A percentile compares a stretch with the other conserved stretches of the same genome.
These are phyloP conservation scores for Leptobrachium leishanense DNA, from an alignment of 2,113 vertebrate genomes.

Conservation along the genomic window DNA sequence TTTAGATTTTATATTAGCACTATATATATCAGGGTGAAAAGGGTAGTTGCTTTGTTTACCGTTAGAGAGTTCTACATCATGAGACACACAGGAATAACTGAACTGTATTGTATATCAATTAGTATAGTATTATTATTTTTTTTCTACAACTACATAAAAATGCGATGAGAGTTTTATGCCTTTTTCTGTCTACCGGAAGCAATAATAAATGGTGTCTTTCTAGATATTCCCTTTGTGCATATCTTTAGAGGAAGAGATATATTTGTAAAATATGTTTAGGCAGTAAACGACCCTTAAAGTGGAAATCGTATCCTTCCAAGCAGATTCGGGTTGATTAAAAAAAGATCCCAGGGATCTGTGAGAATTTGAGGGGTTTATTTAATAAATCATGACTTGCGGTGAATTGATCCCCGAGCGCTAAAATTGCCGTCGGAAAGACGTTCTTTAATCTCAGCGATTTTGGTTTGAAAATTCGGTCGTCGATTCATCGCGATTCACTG, in stretches of 20 bases:
- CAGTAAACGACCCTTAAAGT: constrained; percentile 70
- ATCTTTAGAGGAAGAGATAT: constrained; percentile 67
- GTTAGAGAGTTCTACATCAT: constrained; percentile 22
- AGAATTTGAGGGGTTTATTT: constrained; percentile 44
- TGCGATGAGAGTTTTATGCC: constrained; percentile 51
- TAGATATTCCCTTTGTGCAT: constrained; percentile 56
- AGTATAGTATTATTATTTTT: constrained; percentile 46
- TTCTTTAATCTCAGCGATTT: too few relatives aligned
- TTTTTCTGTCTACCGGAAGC: constrained; percentile 67
- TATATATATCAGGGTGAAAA: constrained; percentile 64
- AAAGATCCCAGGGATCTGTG: constrained; percentile 79
- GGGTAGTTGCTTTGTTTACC: constrained; percentile 51
- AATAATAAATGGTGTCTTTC: constrained; percentile 74
- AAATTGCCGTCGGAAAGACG: too few relatives aligned
- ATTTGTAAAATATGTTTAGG: constrained; percentile 65
- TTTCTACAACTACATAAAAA: constrained; percentile 47
- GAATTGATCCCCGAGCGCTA: too few relatives aligned
- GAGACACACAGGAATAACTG: constrained; percentile 8
- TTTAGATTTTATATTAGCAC: constrained; percentile 64
- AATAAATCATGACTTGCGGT: not conserved
- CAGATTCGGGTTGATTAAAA: constrained; percentile 88
- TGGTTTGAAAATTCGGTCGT: too few relatives aligned
- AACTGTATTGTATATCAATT: constrained; percentile 20
- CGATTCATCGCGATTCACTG: too few relatives aligned
- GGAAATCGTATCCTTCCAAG: constrained; percentile 87